Conservation (phyloP, 2,888 invertebrate species). For the Agonopterix heracliana region DNA sequence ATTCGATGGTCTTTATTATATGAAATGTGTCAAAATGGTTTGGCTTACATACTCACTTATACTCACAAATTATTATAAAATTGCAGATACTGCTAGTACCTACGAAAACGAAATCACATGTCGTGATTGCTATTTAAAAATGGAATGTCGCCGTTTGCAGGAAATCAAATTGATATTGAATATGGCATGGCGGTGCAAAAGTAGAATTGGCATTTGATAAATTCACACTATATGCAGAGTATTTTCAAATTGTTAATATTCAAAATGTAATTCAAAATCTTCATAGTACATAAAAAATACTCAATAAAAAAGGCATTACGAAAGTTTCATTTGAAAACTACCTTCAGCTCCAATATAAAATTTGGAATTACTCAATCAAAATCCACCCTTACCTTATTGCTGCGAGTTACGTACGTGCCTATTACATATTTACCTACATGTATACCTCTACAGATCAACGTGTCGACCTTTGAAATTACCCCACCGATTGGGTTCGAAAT, state of each 20-base stretch:
- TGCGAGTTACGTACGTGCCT: background rate
- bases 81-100: no score
- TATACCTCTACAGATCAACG: slow-evolving; percentile 18
- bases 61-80: no score
- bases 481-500: slow-evolving; percentile 62
- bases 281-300: no score
- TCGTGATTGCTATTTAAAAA: slow-evolving; percentile 66
- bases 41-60: no score
- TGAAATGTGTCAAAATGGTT: no score
- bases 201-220: slow-evolving; percentile 31
- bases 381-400: slow-evolving; percentile 1
- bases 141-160: slow-evolving; percentile 43
- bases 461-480: slow-evolving; percentile 63
- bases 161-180: slow-evolving; percentile 61
- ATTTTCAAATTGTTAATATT: no score
- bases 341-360: no score
- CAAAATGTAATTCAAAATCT: no score
- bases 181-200: slow-evolving; percentile 42
- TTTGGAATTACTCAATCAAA: background rate
- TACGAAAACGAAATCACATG: slow-evolving; percentile 35
- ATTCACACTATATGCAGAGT: no score
- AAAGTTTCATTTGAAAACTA: no score
- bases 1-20: no score
- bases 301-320: no score
- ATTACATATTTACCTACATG: background rate